Base-by-base conservation (phyloP, 2,888 invertebrate genomes). In the Drosophila nigricruria region DNA sequence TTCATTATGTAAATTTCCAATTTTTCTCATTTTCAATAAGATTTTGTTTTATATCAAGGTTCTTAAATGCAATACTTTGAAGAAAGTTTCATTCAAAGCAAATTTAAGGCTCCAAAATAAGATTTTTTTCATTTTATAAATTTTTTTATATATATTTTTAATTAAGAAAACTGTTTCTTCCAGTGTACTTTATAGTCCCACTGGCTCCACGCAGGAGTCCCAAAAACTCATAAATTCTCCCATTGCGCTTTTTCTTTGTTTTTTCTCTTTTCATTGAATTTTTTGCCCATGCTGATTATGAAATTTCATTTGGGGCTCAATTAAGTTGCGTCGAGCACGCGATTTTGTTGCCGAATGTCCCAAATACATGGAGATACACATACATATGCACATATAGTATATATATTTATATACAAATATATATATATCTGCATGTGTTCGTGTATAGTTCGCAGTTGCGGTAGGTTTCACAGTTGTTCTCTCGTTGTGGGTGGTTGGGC, bases 291-390 rank as follows among this genome's bases (percentile, higher is more conserved):
- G 74, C 81, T 76, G 80, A 79, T 87, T 87, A 88, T 89, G 80
- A 87, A 89, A 84, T 82, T 89, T 80, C 70, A 76, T 82, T 87
- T 71, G 79, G 63, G 59, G 72, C 86, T 68, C 89, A 89, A 87
- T 87, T 89, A 89, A 87, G 69, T 89, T 75, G 64, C 62, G 72
- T 43, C 56, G 27, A 67, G 82, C 86, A 87, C 86, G 86, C 86
- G 88, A 85, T 81, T 72, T 53, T 30, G 62, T 20, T 80, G 88
- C 64, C 53, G 36, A 36, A 36, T 66, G 66, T 66, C 75, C 83
- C 88, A 84, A 65, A 88, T 78, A 77, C 27, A 40, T 12, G 57
- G 6, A 72, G n/a, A 47, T n/a, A 42, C 8, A 47, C 20, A 53
- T 9, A 53, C 6, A 38, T 20, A 65, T 40, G 20, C 50, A 62